Conservation (phyloP, 1,140 invertebrate species). For the Drosophila pectinifera region DNA sequence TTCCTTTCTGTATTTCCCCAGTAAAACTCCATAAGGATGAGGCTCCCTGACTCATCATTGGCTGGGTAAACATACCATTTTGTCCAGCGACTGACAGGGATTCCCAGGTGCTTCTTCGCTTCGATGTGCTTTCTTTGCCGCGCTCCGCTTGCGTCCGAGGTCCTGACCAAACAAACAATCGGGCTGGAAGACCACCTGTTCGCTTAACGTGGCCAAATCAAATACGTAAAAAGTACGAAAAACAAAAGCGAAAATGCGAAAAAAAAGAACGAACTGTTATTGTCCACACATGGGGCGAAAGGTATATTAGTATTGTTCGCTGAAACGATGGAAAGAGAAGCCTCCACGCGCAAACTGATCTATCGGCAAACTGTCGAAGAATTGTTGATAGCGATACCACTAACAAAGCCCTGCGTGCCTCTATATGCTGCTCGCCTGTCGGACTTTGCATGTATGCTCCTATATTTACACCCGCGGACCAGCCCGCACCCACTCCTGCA, state of each 20-base stretch:
- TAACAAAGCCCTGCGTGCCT: constrained; percentile 36
- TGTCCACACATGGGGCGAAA: not conserved
- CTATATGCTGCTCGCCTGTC: too few relatives aligned
- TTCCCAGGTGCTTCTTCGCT: not conserved
- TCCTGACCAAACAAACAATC: constrained; percentile 20
- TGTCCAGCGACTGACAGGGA: not conserved
- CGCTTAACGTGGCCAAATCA: constrained; percentile 11
- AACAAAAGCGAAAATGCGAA: not conserved
- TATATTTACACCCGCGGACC: constrained; percentile 1
- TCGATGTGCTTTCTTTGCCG: not conserved
- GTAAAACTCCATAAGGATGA: too few relatives aligned
- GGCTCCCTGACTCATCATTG: too few relatives aligned
- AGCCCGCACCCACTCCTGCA: not conserved
- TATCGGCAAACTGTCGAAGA: constrained; percentile 81
- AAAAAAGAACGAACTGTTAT: constrained; percentile 6
- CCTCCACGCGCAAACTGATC: constrained; percentile 81
- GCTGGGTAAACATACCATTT: constrained; percentile 57
- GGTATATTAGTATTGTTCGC: constrained; percentile 14
- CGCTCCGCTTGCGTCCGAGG: constrained; percentile 10
- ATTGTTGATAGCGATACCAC: constrained; percentile 76
- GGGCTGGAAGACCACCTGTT: constrained; percentile 3
- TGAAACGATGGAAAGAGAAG: constrained; percentile 55
- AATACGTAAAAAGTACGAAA: not conserved
- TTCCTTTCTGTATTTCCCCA: too few relatives aligned
- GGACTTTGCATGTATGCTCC: constrained; percentile 23